A percentile compares a stretch with the other conserved stretches of the same genome.
phyloP scores from a whole-genome alignment of 2,888 invertebrate species.

The Heterodera filipjevi region DNA sequence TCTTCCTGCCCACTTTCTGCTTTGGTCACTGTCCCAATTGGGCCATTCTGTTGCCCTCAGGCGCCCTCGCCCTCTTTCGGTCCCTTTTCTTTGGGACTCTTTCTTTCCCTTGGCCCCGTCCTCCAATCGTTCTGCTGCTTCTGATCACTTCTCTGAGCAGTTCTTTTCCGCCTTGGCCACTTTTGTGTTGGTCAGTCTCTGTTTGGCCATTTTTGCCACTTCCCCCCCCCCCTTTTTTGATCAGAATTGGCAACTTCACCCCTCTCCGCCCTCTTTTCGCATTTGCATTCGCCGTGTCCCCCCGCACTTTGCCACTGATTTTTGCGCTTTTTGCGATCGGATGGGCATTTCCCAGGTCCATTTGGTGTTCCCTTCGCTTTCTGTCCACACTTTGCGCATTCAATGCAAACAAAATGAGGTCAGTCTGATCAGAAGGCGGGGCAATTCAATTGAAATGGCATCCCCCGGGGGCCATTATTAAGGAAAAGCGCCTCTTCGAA shows the following conservation, averaged over 20 bases:
- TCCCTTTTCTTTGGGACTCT: slow-evolving; percentile 1
- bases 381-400: slow-evolving; percentile 4
- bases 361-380: slow-evolving; percentile 20
- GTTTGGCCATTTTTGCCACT: neutral
- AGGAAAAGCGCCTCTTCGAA: slow-evolving; percentile 11
- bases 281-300: slow-evolving; percentile 2
- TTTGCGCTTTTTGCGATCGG: neutral
- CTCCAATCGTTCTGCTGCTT: neutral
- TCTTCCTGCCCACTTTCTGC: neutral
- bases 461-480: neutral
- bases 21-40: neutral
- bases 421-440: neutral
- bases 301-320: neutral
- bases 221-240: no score
- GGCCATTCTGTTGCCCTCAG: neutral
- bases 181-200: neutral
- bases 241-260: slow-evolving; percentile 18
- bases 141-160: neutral
- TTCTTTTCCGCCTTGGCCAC: neutral
- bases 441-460: neutral
- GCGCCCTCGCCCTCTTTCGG: neutral
- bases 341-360: slow-evolving; percentile 1
- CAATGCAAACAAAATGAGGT: slow-evolving; percentile 21
- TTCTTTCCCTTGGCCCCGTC: neutral
- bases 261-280: slow-evolving; percentile 17